These are phyloP conservation scores for Varanus salvator DNA, from an alignment of 2,113 vertebrate species.

Conservation along the genomic window DNA sequence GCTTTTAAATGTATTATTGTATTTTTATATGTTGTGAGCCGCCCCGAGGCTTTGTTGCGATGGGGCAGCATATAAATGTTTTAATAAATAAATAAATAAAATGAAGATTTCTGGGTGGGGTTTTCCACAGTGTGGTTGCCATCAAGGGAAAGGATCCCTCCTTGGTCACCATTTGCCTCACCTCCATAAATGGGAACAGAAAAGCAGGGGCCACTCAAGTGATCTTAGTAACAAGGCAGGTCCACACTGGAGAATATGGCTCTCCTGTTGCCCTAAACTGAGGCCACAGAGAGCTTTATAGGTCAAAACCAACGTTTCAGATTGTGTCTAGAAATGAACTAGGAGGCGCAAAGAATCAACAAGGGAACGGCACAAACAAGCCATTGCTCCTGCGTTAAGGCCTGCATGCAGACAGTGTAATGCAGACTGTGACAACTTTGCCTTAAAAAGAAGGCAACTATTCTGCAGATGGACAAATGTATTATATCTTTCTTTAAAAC, in stretches of 20 bases:
- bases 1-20: too few species aligned
- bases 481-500: background rate
- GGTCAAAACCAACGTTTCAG: background rate
- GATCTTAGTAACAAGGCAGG: background rate
- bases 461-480: background rate
- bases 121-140: background rate
- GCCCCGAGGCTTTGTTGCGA: too few species aligned
- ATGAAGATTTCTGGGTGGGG: background rate
- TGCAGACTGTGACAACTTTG: background rate
- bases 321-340: too few species aligned
- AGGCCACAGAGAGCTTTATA: background rate
- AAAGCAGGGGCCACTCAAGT: background rate
- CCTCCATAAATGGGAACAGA: background rate
- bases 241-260: background rate
- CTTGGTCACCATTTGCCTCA: background rate
- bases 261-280: background rate
- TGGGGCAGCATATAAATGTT: too few species aligned
- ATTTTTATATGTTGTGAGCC: too few species aligned
- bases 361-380: background rate
- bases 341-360: background rate
- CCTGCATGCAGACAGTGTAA: background rate
- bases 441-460: background rate
- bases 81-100: too few species aligned
- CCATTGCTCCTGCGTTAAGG: background rate
- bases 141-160: background rate